Evolutionary conservation across 2,797 vertebrate species (phyloP), one percentile per base, ranked within the genome.

Genomic region (Sus cebifrons): DNA sequence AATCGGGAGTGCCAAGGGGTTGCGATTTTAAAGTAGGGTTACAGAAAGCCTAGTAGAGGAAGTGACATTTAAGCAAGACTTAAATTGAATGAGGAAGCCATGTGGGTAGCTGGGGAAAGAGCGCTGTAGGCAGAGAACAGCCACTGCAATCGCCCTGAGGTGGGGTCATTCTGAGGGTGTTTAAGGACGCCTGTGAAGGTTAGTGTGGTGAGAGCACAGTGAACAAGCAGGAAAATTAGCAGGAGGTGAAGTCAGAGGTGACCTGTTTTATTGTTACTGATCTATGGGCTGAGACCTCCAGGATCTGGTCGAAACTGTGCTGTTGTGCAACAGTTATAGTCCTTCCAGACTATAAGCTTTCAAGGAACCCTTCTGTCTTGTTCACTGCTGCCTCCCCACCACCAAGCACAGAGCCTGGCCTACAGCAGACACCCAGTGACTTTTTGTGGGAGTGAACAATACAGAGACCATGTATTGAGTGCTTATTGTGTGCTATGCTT

Each of bases 201-300:
- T 29, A 89, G 14, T 89, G 70, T 95, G 70, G 68, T 29, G 36
- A 88, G 27, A 94, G 10, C 18, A 78, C 18, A 85, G 36, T 32
- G 67, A 92, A 79, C 25, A 16, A 71, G 88, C 58, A 77, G 52
- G 49, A 94, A 87, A 85, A 89, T 70, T 58, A 73, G 36, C n/a
- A 89, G 74, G 60, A 74, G 25, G 65, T 86, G 25, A 96, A 84
- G 32, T 94, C 40, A 93, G 54, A 96, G 68, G 36, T 94, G 96
- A 85, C 68, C 74, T 88, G 52, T 86, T 95, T 96, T 89, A 90
- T 12, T 96, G 52, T 86, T 94, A 96, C 36, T 82, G 64, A 96
- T n/a, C 67, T 78, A 88, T 36, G 92, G 81, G 73, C 60, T 62
- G 36, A 92, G 74, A 89, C 58, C 23, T 65, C 73, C 73, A 3